phyloP scores from a whole-genome alignment of 1,140 invertebrate species.

The Leptopilina clavipes region DNA sequence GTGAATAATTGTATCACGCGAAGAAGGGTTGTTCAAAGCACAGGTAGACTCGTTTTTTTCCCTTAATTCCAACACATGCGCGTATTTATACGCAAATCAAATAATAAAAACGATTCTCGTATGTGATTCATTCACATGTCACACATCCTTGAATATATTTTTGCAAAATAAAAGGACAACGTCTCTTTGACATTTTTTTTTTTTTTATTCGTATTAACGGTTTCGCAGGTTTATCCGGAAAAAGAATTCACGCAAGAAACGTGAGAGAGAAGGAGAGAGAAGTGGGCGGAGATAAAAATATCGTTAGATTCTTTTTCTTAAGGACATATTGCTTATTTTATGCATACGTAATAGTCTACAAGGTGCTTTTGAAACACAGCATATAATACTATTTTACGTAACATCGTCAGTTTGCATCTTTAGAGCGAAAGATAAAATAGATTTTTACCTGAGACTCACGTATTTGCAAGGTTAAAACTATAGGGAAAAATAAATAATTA shows the following conservation, averaged over 20 bases:
- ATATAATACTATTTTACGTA: too few species aligned
- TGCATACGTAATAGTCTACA: neutral
- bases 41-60: slow-evolving; percentile 18
- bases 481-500: too few species aligned
- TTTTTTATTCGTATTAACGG: neutral
- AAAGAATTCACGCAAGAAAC: neutral
- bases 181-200: slow-evolving; percentile 6
- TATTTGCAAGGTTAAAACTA: too few species aligned
- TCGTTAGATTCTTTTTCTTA: slow-evolving; percentile 12
- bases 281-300: slow-evolving; percentile 29
- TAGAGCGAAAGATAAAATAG: too few species aligned
- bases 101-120: slow-evolving; percentile 6
- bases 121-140: neutral
- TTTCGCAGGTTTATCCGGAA: neutral
- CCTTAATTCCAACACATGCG: too few species aligned
- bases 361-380: neutral
- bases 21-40: slow-evolving; percentile 12
- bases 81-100: neutral
- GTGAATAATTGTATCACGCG: slow-evolving; percentile 7
- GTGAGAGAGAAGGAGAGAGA: neutral
- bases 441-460: too few species aligned
- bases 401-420: too few species aligned
- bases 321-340: slow-evolving; percentile 9
- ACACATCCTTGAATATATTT: neutral
- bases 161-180: slow-evolving; percentile 21